Base-by-base conservation (phyloP, 1,140 invertebrate species). In the Neodiprion pinetum region DNA sequence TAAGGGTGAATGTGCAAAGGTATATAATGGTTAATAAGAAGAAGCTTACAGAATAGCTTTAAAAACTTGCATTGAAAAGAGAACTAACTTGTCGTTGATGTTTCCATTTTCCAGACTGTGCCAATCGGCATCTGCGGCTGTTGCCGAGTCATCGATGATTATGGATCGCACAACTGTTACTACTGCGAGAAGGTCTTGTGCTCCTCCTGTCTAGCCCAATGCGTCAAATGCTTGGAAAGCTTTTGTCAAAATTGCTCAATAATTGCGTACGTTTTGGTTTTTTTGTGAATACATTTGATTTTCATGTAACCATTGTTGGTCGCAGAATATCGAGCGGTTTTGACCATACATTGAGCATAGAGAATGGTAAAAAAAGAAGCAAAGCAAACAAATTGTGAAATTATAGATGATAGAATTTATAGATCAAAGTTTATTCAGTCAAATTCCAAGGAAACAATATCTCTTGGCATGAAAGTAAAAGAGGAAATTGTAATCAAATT, bases 161-260 rank as follows among this genome's bases (percentile, higher is more conserved):
- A 9, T 17, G 73, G 66, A 49, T 53, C 70, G 14, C 79, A 23
- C 7, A 79, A 79, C 68, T 85, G 84, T 66, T 80, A 77, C 17
- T 84, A 81, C 10, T 85, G 84, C 21, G 80, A 83, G 75, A 77
- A 84, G 69, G 67, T 74, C 12, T 77, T 83, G 40, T 85, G 84
- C 72, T 48, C 71, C 40, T 74, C 66, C 47, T 85, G 84, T 48
- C 47, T 82, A 0, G 70, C 49, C 21, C 21, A 78, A 9, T 85
- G 84, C 5, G 70, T 48, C 7, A 78, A 72, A 17, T 85, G 84
- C n/a, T 68, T 48, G 14, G 81, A 85, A 73, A n/a, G 68, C 23
- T 84, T 82, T 66, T 85, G 84, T 48, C 73, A 80, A n/a, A 81
- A 84, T 74, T 85, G 84, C 66, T 80, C 74, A n/a, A 21, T 84